Percentiles rank a stretch among this genome's conserved stretches.
These are phyloP conservation scores for Indri indri DNA, from an alignment of 2,113 vertebrate genomes.

Conservation along the genomic window DNA sequence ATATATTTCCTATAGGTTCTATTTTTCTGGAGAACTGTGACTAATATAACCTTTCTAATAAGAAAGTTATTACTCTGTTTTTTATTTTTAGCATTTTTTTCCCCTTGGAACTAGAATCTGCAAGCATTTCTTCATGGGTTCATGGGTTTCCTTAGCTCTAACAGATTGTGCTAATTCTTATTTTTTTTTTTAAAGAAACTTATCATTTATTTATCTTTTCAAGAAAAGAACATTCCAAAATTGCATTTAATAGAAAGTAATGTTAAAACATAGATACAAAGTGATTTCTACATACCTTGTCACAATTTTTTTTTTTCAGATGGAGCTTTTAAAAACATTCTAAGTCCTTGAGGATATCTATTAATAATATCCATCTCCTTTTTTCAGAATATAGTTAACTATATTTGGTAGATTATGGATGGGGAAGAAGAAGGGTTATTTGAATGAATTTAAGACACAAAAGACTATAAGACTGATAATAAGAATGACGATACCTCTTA, in stretches of 20 bases:
- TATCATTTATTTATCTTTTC: not conserved
- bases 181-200: not conserved
- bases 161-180: not conserved
- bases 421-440: not conserved
- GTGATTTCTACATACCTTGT: not conserved
- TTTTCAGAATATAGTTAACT: not conserved
- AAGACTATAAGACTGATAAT: not conserved
- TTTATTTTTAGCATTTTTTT: not conserved
- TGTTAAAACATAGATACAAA: not conserved
- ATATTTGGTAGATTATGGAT: not conserved
- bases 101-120: not conserved
- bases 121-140: not conserved
- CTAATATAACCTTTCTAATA: not conserved
- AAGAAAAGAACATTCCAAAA: not conserved
- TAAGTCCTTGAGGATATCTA: not conserved
- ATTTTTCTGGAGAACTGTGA: not conserved
- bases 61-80: not conserved
- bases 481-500: not conserved
- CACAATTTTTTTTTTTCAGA: not conserved
- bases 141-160: not conserved
- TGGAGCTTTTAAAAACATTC: not conserved
- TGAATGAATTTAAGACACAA: not conserved
- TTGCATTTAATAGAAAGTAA: not conserved
- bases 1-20: not conserved
- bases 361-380: not conserved